Evolutionary conservation across 2,113 vertebrate species (phyloP).

Genomic region (Vicugna pacos): DNA sequence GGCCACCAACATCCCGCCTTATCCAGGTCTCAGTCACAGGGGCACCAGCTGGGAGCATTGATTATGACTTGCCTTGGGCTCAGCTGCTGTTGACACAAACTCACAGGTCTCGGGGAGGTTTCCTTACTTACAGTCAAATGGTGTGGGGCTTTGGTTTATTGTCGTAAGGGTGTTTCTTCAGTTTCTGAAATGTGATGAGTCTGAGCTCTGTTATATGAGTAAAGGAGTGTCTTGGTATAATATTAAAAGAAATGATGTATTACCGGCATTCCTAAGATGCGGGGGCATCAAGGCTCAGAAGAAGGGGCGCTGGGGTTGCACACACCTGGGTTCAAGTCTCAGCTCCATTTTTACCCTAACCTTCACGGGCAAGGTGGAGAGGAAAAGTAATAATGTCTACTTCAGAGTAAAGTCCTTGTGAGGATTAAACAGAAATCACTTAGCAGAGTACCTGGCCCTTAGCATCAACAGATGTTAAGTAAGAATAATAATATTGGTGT

Average conservation of each 20-base stretch:
- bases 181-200: neutral
- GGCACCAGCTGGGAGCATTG: neutral
- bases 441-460: neutral
- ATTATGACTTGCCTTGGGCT: neutral
- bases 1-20: neutral
- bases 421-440: neutral
- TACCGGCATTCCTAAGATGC: neutral
- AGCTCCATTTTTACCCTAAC: neutral
- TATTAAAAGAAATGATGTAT: neutral
- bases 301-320: rapidly evolving
- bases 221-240: neutral
- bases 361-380: neutral
- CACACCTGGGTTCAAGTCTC: neutral
- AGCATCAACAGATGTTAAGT: neutral
- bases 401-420: neutral
- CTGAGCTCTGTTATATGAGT: neutral
- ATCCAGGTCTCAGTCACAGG: neutral
- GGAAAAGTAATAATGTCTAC: neutral
- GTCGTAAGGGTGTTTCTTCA: neutral
- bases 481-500: neutral
- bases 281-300: neutral
- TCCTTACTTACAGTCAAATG: neutral
- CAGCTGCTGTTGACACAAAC: neutral
- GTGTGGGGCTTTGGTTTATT: neutral
- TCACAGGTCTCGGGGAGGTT: neutral